phyloP scores from a whole-genome alignment of 2,113 vertebrate species.

The Nycticebus coucang region DNA sequence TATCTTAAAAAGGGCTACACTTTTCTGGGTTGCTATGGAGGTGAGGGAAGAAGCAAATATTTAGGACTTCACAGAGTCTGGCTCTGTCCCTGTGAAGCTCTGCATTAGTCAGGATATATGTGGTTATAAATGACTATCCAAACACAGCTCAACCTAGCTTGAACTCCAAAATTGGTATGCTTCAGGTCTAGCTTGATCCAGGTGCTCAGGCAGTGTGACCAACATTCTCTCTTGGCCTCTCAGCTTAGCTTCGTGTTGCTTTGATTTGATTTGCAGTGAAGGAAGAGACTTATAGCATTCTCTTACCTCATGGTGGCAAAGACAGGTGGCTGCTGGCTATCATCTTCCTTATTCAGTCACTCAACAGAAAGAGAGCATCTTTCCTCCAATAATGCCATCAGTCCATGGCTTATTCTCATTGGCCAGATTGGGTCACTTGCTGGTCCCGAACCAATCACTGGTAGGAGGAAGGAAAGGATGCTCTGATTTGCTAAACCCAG shows the following conservation, averaged over 20 bases:
- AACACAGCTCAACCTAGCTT: not conserved
- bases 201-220: no score
- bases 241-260: not conserved
- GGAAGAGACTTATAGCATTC: not conserved
- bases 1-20: not conserved
- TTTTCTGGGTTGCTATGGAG: not conserved
- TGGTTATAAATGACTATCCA: no score
- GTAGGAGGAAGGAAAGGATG: not conserved
- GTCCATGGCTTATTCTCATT: not conserved
- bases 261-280: not conserved
- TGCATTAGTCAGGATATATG: not conserved
- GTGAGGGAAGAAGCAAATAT: not conserved
- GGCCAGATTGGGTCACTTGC: not conserved
- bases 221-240: not conserved
- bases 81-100: not conserved
- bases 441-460: not conserved
- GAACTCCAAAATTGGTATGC: accelerated
- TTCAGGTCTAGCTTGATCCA: not conserved
- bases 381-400: not conserved
- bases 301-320: not conserved
- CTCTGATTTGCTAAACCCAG: not conserved
- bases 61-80: not conserved
- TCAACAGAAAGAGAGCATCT: not conserved
- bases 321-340: not conserved
- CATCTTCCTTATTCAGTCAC: not conserved